These are phyloP conservation scores for Amblyjoppa proteus DNA, from an alignment of 2,888 invertebrate genomes.

Conservation along the genomic window DNA sequence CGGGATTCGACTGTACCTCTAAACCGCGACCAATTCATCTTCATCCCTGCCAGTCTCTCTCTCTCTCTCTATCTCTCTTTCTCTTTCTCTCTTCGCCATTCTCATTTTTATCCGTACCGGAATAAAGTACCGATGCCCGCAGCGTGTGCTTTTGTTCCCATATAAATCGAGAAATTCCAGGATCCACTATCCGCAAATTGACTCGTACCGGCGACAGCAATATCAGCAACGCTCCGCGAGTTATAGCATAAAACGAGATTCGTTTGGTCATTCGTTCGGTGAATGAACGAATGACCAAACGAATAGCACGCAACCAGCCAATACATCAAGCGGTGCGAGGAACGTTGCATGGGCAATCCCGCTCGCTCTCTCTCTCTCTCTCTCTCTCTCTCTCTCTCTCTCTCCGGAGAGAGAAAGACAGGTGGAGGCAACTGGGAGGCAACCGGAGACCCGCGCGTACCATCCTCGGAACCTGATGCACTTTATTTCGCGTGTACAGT, in stretches of 20 bases:
- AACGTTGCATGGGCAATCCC: constrained; percentile 66
- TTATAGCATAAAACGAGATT: constrained; percentile 45
- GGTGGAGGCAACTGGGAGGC: constrained; percentile 26
- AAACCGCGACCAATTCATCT: constrained; percentile 8
- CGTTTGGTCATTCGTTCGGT: constrained; percentile 64
- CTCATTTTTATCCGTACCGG: constrained; percentile 5
- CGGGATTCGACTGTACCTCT: background rate
- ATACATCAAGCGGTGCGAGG: constrained; percentile 61
- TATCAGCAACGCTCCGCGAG: constrained; percentile 58
- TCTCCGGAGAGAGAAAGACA: constrained; percentile 73
- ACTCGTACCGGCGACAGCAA: constrained; percentile 64
- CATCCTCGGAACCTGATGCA: constrained; percentile 66
- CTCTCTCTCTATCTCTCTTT: background rate
- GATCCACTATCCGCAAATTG: constrained; percentile 63
- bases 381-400: background rate
- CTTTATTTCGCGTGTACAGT: constrained; percentile 65
- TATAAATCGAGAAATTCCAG: constrained; percentile 58
- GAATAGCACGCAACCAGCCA: constrained; percentile 59
- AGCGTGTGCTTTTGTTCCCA: constrained; percentile 9
- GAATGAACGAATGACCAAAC: constrained; percentile 42
- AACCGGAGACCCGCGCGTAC: constrained; percentile 49
- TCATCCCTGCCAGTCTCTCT: background rate
- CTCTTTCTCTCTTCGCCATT: background rate
- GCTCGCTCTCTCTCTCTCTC: background rate
- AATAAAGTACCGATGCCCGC: constrained; percentile 6